Base-by-base conservation (phyloP, 2,797 vertebrate species). In the Taeniopygia guttata region DNA sequence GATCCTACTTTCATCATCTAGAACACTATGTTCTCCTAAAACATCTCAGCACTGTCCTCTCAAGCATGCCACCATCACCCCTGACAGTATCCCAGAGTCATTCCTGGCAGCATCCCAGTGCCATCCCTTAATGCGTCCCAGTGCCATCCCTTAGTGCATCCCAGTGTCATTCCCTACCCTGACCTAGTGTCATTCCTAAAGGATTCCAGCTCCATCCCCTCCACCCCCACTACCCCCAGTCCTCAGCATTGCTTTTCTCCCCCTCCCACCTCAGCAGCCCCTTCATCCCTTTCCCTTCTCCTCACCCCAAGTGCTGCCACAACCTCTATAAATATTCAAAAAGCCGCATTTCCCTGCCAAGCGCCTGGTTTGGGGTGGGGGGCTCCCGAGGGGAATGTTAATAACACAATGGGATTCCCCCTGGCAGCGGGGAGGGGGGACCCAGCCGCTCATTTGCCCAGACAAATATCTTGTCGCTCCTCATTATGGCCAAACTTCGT, bases 261-360 rank as follows among this genome's bases (percentile, higher is more conserved):
- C 22, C 7, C 40, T 22, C 56, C 15, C 40, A 23, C 63, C 15
- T 30, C 15, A 66, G 20, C 54, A 38, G 16, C 11, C 32, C 15
- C 56, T n/a, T n/a, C n/a, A n/a, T n/a, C 21, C 11, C 23, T 21
- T 19, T 36, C 15, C 38, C 8, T 30, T 36, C 9, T 36, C 15
- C 30, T 30, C 3, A 2, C 45, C 51, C 70, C 40, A 19, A 18
- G 42, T 10, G 56, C 25, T 34, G 7, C 38, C 29, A 23, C 77
- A 29, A 40, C 38, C 58, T 59, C 78, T 43, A 95, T 94, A 95
- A 95, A 97, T 96, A 96, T 95, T 95, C 90, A 94, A 81, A 81
- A 55, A 46, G 32, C 60, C 2, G 13, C 56, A 29, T 93, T 93
- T 94, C 82, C 78, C 42, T 3, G 60, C 89, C 60, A 56, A 91